Base-by-base conservation (phyloP, 2,888 invertebrate genomes). In the Catocala nupta region DNA sequence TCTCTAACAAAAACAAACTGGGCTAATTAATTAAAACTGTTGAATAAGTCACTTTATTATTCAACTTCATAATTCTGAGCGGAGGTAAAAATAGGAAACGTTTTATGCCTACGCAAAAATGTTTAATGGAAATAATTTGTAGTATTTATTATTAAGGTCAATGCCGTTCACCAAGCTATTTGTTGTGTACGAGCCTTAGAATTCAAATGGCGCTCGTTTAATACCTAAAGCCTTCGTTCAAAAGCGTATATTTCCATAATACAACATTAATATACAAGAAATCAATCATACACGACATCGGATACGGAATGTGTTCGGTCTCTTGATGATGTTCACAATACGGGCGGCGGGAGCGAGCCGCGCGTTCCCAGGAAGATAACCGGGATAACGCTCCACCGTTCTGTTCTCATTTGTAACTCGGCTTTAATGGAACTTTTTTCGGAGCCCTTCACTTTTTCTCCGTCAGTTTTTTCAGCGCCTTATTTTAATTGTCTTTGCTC, bases 321-420 rank as follows among this genome's bases (percentile, higher is more conserved):
- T 50, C 59, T 45, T 62, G 78, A 78, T 78, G 78, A 75, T 75
- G 78, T 78, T 75, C 71, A 65, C 59, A 63, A 71, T 75, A 25
- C 25, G 71, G 65, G 61, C 36, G 8, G 53, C 65, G 68, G 68
- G 65, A 45, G 67, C 68, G 68, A 68, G 73, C 71, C 64, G 71
- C 69, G 63, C 68, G 82, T 86, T 89, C 86, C 82, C 90, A 87
- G 85, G 83, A 79, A 86, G 89, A 90, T 89, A 87, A 81, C 86
- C 71, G 82, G 73, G 84, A 83, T 85, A 85, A 85, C 82, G 80
- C 76, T 75, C 72, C 72, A 67, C 75, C 71, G 77, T 82, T 83
- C 86, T 84, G 81, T 80, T 80, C 89, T 88, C 93, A 92, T 93
- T 93, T 92, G 90, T 92, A 89, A 89, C 89, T 75, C 75, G 74